phyloP scores from a whole-genome alignment of 1,140 invertebrate species.

The Dendrolimus punctatus region DNA sequence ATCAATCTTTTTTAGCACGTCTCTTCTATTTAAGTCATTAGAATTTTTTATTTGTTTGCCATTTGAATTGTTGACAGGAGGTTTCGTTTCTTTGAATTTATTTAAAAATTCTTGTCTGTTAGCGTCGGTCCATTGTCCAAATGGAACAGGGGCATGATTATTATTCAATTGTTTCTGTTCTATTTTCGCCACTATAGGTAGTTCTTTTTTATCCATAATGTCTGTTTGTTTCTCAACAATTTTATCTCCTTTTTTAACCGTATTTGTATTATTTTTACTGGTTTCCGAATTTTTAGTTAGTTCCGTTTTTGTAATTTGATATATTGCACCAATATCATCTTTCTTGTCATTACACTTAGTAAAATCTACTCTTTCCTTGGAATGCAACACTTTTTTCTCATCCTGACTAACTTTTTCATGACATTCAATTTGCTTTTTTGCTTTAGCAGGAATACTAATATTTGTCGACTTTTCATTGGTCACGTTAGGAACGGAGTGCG shows the following conservation, averaged over 20 bases:
- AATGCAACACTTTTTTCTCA: slow-evolving; percentile 1
- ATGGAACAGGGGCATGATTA: slow-evolving; percentile 47
- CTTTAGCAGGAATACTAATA: no score
- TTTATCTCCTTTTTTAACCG: slow-evolving; percentile 1
- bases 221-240: slow-evolving; percentile 6
- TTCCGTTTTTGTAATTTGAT: not conserved
- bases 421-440: not conserved
- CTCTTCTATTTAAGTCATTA: slow-evolving; percentile 60
- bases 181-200: slow-evolving; percentile 18
- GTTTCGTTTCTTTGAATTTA: slow-evolving; percentile 58
- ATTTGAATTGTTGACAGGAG: slow-evolving; percentile 37
- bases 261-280: not conserved
- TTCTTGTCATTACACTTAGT: not conserved
- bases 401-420: slow-evolving; percentile 2
- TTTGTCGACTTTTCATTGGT: no score
- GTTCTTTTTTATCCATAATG: slow-evolving; percentile 15
- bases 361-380: not conserved
- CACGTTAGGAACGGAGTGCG: no score
- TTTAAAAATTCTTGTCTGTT: slow-evolving; percentile 62
- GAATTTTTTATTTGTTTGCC: slow-evolving; percentile 61
- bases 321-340: not conserved
- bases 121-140: slow-evolving; percentile 62
- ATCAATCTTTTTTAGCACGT: slow-evolving; percentile 58
- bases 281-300: not conserved
- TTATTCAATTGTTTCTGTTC: slow-evolving; percentile 27